These are phyloP conservation scores for Tetramorium simillimum DNA, from an alignment of 1,140 invertebrate species.

Conservation along the genomic window DNA sequence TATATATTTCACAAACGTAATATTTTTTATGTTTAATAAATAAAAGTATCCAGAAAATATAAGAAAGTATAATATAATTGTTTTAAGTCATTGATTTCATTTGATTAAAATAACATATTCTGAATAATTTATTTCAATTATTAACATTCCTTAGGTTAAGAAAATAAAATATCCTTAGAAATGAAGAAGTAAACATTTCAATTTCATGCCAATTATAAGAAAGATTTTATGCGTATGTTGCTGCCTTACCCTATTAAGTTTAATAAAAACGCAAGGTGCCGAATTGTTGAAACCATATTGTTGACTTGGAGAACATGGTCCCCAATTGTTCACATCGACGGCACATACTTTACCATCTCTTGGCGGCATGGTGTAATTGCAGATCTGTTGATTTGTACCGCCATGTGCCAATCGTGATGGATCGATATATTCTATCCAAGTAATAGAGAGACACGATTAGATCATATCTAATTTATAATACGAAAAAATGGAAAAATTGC, in stretches of 20 bases:
- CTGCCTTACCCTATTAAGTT: constrained; percentile 91
- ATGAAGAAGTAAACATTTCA: neutral
- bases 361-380: constrained; percentile 87
- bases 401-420: constrained; percentile 84
- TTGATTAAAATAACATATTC: neutral
- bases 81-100: neutral
- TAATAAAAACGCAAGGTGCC: constrained; percentile 94
- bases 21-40: neutral
- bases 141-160: neutral
- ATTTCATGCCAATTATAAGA: no score
- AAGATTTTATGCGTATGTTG: neutral
- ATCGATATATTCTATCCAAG: constrained; percentile 86
- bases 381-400: constrained; percentile 89
- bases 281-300: constrained; percentile 90
- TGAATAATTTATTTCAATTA: neutral
- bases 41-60: neutral
- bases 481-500: neutral
- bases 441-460: neutral
- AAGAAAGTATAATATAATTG: neutral
- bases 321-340: constrained; percentile 88
- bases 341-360: constrained; percentile 89
- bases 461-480: neutral
- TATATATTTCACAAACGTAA: neutral
- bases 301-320: constrained; percentile 88
- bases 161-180: neutral